Evolutionary conservation across 2,113 vertebrate species (phyloP), one percentile per base, ranked within the genome.

Genomic region (Dryoscopus gambensis): DNA sequence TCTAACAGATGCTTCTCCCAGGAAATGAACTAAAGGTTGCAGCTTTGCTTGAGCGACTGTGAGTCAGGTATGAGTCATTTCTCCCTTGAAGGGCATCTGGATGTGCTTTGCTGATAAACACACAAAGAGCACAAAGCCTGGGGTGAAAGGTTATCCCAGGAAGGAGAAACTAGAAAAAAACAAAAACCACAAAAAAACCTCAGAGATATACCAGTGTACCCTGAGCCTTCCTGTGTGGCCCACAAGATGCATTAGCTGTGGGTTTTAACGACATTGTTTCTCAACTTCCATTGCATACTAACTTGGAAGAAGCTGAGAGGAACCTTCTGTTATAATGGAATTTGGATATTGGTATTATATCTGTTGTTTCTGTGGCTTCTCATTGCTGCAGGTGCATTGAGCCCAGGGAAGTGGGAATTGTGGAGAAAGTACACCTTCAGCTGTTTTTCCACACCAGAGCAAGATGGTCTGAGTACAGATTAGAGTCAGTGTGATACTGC

Each of bases 41-140:
- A 96, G 93, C 94, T 97, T 97, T 96, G 92, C 94, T 87, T 83
- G 84, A 97, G 93, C 37, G 82, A 85, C 63, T 97, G 84, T 97
- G 97, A 98, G 95, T 98, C 97, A 97, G 96, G 93, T 93, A 97
- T 98, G 97, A 98, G 93, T 98, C 96, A 98, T 89, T 92, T 77
- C 92, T 98, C 93, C 89, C 94, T 97, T 92, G 94, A 95, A 97
- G 96, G 95, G 96, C 95, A 96, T 94, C 96, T 95, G 92, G 91
- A 96, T 97, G 60, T 86, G 95, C 91, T 85, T 83, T 92, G 88
- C 90, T 90, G 95, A 97, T 96, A 97, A 97, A 97, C 87, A 96
- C 96, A 95, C 80, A 89, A 83, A 95, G 93, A 96, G 70, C 89
- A 95, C 46, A 96, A 96, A 97, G 94, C 76, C 79, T 93, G 69